phyloP scores from a whole-genome alignment of 30 jellyfish, hydroid and myxozoan species.

The Pseudorhiza aurosa region DNA sequence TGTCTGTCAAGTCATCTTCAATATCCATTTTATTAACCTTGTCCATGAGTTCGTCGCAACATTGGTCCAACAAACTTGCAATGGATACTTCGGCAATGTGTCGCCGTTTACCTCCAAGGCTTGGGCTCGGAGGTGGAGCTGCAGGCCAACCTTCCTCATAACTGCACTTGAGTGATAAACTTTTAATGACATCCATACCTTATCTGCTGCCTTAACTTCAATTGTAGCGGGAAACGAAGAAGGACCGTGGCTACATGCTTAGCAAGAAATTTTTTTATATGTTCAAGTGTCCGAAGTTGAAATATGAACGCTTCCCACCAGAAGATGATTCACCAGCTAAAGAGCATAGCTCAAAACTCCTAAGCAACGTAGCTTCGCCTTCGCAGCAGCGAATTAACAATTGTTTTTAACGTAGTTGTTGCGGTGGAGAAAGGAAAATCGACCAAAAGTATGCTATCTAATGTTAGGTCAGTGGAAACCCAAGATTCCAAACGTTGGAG shows the following conservation, averaged over 20 bases:
- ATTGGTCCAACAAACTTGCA: slow-evolving; percentile 51
- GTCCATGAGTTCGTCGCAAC: slow-evolving; percentile 76
- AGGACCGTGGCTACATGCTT: neutral
- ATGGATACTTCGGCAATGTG: slow-evolving; percentile 45
- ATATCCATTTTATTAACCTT: slow-evolving; percentile 64
- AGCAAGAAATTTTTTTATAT: neutral
- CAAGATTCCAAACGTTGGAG: neutral
- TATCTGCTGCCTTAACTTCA: neutral
- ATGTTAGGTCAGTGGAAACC: slow-evolving; percentile 6
- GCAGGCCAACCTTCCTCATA: slow-evolving; percentile 71
- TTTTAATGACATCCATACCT: slow-evolving; percentile 28
- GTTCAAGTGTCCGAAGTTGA: slow-evolving; percentile 8
- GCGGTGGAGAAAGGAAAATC: neutral
- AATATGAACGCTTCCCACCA: slow-evolving; percentile 48
- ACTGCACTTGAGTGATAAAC: neutral
- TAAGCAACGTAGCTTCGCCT: neutral
- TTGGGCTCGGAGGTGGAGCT: slow-evolving; percentile 91
- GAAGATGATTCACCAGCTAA: slow-evolving; percentile 18
- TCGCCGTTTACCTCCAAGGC: slow-evolving; percentile 77
- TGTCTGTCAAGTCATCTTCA: slow-evolving; percentile 11
- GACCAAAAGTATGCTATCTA: neutral
- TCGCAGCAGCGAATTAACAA: neutral
- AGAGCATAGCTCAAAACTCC: neutral
- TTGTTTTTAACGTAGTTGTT: neutral
- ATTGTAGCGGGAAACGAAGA: neutral